These are phyloP conservation scores for Potorous gilbertii DNA, from an alignment of 2,797 vertebrate species.

Conservation along the genomic window DNA sequence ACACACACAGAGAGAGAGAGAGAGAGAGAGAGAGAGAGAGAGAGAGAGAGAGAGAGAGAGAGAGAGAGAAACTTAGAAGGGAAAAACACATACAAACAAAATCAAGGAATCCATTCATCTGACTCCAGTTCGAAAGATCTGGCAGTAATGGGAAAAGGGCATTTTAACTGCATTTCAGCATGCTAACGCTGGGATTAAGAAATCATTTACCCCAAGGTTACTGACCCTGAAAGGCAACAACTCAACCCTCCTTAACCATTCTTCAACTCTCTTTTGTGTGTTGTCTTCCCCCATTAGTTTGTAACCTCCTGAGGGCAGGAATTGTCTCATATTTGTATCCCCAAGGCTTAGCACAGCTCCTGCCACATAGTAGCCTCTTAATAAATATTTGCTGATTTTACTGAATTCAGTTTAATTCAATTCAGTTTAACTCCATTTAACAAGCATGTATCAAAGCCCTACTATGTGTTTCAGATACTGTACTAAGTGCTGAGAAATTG, in stretches of 20 bases:
- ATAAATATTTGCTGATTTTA: background rate
- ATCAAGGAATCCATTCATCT: background rate
- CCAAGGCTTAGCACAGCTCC: background rate
- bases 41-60: too few relatives aligned
- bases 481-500: background rate
- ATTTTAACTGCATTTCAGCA: background rate
- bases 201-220: background rate
- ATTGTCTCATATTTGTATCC: background rate
- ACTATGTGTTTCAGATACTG: background rate
- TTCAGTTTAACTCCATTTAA: background rate
- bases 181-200: background rate
- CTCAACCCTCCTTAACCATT: background rate
- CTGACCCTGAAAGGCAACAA: background rate
- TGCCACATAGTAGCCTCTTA: background rate
- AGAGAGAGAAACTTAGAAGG: background rate
- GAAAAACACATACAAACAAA: background rate
- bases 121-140: background rate
- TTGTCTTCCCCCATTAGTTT: background rate
- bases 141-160: background rate
- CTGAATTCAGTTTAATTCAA: background rate
- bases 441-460: background rate
- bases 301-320: background rate
- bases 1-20: too few relatives aligned
- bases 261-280: background rate
- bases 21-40: too few relatives aligned